These are phyloP conservation scores for Reticulitermes speratus DNA, from an alignment of 1,140 invertebrate genomes.

Conservation along the genomic window DNA sequence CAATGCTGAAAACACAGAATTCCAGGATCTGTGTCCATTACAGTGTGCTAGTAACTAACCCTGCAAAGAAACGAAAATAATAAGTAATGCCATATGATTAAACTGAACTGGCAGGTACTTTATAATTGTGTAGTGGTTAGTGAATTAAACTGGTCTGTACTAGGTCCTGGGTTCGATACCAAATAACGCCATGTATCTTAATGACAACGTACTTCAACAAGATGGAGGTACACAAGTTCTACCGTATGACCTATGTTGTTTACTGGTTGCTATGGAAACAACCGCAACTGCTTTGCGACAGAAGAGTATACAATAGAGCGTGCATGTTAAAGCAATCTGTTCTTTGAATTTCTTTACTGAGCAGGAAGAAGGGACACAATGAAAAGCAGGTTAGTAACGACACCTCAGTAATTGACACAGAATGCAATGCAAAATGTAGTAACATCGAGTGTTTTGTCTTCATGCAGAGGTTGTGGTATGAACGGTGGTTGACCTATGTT, in stretches of 20 bases:
- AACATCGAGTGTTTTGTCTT: no score
- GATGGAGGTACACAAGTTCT: not conserved
- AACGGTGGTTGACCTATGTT: no score
- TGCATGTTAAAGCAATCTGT: not conserved
- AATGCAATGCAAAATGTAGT: not conserved
- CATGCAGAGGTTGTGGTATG: no score
- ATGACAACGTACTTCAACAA: no score
- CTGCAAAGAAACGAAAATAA: not conserved
- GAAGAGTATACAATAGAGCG: not conserved
- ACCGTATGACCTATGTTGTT: not conserved
- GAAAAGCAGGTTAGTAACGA: not conserved
- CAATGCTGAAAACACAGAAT: conserved; percentile 83
- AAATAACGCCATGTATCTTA: no score
- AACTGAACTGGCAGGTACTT: not conserved
- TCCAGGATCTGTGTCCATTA: conserved; percentile 61
- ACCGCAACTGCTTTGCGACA: not conserved
- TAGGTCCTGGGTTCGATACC: no score
- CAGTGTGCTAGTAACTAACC: not conserved
- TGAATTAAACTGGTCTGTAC: no score
- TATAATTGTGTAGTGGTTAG: not conserved
- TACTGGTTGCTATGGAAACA: not conserved
- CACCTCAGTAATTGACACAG: not conserved
- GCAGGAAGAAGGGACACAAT: not conserved
- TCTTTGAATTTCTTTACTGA: not conserved
- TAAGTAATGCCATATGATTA: no score